Percentiles rank a stretch among this genome's conserved stretches.
Evolutionary conservation across 2,888 invertebrate genomes (phyloP).

Genomic region (Sylvicola fuscatus): DNA sequence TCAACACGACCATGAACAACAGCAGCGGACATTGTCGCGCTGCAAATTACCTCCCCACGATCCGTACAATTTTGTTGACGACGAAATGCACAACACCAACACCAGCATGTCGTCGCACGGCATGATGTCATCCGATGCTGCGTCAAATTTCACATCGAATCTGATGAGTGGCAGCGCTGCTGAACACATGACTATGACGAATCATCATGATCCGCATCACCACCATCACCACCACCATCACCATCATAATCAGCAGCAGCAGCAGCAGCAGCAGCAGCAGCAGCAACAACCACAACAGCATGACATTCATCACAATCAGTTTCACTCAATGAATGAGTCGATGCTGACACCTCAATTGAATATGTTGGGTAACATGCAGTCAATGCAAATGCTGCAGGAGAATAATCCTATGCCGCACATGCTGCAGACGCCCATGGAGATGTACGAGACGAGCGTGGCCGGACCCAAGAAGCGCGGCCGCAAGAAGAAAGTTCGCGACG

Average conservation of each 20-base stretch:
- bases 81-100: constrained; percentile 27
- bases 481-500: constrained; percentile 62
- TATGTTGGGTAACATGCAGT: constrained; percentile 11
- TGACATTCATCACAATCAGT: neutral
- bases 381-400: neutral
- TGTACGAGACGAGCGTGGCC: constrained; percentile 11
- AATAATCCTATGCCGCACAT: constrained; percentile 15
- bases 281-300: neutral
- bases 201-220: neutral
- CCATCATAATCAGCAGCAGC: constrained; percentile 1
- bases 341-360: constrained; percentile 17
- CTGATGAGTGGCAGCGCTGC: no score
- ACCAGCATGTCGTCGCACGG: constrained; percentile 12
- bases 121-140: constrained; percentile 10
- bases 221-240: constrained; percentile 5
- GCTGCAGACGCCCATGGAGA: constrained; percentile 12
- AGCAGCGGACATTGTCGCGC: no score
- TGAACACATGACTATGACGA: no score
- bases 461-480: constrained; percentile 67
- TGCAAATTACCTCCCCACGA: constrained; percentile 29
- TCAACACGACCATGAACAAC: no score
- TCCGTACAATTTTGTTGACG: constrained; percentile 73
- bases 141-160: no score
- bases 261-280: constrained; percentile 1
- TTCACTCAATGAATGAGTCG: constrained; percentile 15